Percentiles rank a stretch among this genome's conserved stretches.
Evolutionary conservation across 2,888 invertebrate species (phyloP).

Genomic region (Notocelia uddmanniana): DNA sequence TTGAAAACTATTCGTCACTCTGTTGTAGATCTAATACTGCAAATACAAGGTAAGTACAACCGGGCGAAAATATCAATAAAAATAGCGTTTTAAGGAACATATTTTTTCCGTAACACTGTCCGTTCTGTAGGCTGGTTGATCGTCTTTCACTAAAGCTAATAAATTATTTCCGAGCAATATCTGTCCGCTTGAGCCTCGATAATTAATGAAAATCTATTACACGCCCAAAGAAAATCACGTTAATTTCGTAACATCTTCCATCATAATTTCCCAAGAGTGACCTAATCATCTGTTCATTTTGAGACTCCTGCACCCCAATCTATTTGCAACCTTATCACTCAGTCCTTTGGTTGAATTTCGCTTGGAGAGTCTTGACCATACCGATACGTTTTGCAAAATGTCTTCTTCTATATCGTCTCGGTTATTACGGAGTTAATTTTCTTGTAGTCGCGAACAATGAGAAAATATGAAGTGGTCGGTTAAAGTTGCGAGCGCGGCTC

Average conservation of each 20-base stretch:
- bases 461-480: slow-evolving; percentile 14
- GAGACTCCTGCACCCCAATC: neutral
- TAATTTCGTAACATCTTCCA: slow-evolving; percentile 42
- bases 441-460: slow-evolving; percentile 27
- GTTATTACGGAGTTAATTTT: slow-evolving; percentile 40
- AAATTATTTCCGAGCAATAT: slow-evolving; percentile 36
- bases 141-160: slow-evolving; percentile 33
- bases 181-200: slow-evolving; percentile 32
- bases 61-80: no score
- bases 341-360: slow-evolving; percentile 6
- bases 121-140: neutral
- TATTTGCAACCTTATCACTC: slow-evolving; percentile 3
- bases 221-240: slow-evolving; percentile 41
- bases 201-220: slow-evolving; percentile 46
- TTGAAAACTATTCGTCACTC: neutral
- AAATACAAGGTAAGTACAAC: no score
- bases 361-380: neutral
- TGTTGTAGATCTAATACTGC: no score
- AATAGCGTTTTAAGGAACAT: neutral
- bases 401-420: slow-evolving; percentile 15
- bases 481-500: slow-evolving; percentile 3
- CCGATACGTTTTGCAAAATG: slow-evolving; percentile 20
- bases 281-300: slow-evolving; percentile 36
- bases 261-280: slow-evolving; percentile 46
- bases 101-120: slow-evolving; percentile 2